Evolutionary conservation across 1,140 invertebrate species (phyloP), one percentile per base, ranked within the genome.

Genomic region (Anastatus disparis): DNA sequence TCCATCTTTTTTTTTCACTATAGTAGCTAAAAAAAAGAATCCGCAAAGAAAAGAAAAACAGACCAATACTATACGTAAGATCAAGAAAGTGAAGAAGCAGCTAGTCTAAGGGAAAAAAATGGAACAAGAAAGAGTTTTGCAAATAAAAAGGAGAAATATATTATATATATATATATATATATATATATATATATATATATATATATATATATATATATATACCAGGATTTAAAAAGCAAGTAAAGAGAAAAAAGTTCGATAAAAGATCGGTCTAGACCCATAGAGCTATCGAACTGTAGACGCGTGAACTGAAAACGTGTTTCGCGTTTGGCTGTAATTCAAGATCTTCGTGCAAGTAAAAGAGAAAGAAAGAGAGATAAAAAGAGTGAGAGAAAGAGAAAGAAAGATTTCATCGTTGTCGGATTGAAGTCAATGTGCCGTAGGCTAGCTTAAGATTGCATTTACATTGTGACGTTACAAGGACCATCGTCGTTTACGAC

Each of bases 291-390:
- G 70, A 22, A 24, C 20, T 8, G 46, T 48, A 62, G 63, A 72
- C 48, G 53, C 58, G 48, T 50, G 58, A 53, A 59, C 61, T 56
- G 35, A 35, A 59, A 65, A 59, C 44, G 71, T 72, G 74, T 73
- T 75, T 75, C 58, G 71, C 69, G 67, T 76, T 76, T 73, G 44
- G 59, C 44, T 31, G 68, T 72, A 74, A 74, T 76, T 74, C 69
- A 71, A 73, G 58, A 71, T 20, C 58, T 73, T 56, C 72, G 48
- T 69, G 38, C n/a, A n/a, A n/a, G n/a, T n/a, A n/a, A n/a, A n/a
- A n/a, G n/a, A n/a, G n/a, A n/a, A n/a, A n/a, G n/a, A n/a, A n/a
- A n/a, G n/a, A n/a, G n/a, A n/a, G n/a, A n/a, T n/a, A n/a, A n/a
- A n/a, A n/a, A n/a, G n/a, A n/a, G n/a, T n/a, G n/a, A n/a, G n/a